Evolutionary conservation across 2,113 vertebrate species (phyloP).

Genomic region (Tiliqua scincoides): DNA sequence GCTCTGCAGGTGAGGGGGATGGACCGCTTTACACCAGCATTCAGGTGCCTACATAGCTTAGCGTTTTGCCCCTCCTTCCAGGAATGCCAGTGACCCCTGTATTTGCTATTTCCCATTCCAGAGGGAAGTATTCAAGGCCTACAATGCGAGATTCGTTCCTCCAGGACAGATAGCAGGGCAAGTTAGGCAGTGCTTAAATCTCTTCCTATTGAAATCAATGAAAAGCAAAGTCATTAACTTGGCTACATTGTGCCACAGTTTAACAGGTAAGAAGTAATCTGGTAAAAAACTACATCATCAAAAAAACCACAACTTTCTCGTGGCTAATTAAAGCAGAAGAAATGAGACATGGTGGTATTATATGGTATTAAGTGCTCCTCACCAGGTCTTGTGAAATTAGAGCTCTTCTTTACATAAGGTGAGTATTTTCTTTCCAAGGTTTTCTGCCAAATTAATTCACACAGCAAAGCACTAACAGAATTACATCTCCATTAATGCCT

Average conservation of each 20-base stretch:
- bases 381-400: background rate
- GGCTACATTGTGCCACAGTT: background rate
- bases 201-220: background rate
- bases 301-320: background rate
- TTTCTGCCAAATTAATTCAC: constrained; percentile 25
- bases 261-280: background rate
- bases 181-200: background rate
- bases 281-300: background rate
- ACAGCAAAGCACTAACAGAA: constrained; percentile 4
- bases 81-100: no score
- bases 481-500: constrained; percentile 19
- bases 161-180: no score
- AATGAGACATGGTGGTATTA: background rate
- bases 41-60: no score
- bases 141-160: no score
- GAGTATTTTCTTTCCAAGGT: background rate
- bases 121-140: no score
- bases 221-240: background rate
- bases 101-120: no score
- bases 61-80: no score
- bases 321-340: background rate
- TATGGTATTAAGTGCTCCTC: background rate
- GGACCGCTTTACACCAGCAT: no score
- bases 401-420: background rate
- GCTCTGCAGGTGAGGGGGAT: no score